Conservation (phyloP, 2,888 invertebrate genomes). For the Lasioglossum zephyrum region DNA sequence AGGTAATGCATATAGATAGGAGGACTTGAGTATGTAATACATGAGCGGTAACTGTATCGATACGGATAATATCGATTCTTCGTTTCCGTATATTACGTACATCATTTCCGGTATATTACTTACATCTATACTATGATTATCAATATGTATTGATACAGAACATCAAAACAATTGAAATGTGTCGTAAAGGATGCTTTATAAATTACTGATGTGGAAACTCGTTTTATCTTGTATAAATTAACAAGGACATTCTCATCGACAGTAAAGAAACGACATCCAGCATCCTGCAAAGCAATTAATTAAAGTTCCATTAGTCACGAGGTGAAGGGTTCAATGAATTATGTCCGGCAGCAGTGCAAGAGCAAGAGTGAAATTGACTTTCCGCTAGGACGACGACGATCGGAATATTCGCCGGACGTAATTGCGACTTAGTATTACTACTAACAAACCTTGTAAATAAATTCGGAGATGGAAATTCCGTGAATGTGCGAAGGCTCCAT, state of each 20-base stretch:
- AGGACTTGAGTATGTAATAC: too few relatives aligned
- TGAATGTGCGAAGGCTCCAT: slow-evolving; percentile 34
- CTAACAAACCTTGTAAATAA: slow-evolving; percentile 63
- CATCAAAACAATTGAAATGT: too few relatives aligned
- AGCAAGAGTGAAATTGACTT: slow-evolving; percentile 23
- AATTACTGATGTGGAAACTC: background rate
- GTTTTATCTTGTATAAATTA: background rate
- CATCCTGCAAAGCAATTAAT: slow-evolving; percentile 18
- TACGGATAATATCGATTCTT: too few relatives aligned
- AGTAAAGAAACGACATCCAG: background rate
- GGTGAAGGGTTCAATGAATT: slow-evolving; percentile 11
- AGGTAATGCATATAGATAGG: too few relatives aligned
- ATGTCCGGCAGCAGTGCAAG: background rate
- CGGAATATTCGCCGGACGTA: slow-evolving; percentile 69
- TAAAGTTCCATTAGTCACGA: slow-evolving; percentile 2
- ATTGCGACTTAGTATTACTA: slow-evolving; percentile 71
- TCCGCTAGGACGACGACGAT: slow-evolving; percentile 38
- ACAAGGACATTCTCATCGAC: background rate
- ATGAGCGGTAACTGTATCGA: too few relatives aligned
- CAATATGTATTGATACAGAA: too few relatives aligned
- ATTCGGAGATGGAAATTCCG: slow-evolving; percentile 47
- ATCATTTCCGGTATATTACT: too few relatives aligned
- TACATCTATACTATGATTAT: too few relatives aligned
- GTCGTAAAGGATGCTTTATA: background rate
- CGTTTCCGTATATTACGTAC: too few relatives aligned